These are phyloP conservation scores for Agriopis aurantiaria DNA, from an alignment of 2,888 invertebrate genomes.

Conservation along the genomic window DNA sequence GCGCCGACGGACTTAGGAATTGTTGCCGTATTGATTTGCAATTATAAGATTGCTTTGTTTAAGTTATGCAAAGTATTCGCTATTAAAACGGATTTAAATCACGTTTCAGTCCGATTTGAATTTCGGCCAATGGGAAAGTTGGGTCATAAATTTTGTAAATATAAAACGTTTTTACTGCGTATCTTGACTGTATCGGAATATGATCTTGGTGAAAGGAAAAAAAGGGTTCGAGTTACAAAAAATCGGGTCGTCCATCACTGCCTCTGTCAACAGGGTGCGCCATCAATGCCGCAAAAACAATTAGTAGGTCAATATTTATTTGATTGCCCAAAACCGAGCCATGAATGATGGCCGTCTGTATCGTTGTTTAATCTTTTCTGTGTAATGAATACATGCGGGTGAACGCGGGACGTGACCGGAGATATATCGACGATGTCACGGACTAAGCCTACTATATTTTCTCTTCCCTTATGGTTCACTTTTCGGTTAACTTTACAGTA, in stretches of 20 bases:
- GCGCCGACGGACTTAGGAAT: slow-evolving; percentile 59
- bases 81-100: slow-evolving; percentile 62
- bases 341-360: slow-evolving; percentile 69
- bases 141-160: slow-evolving; percentile 51
- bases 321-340: slow-evolving; percentile 71
- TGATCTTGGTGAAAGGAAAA: slow-evolving; percentile 61
- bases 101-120: slow-evolving; percentile 56
- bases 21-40: slow-evolving; percentile 70
- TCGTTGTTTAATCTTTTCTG: slow-evolving; percentile 50
- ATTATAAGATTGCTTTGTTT: slow-evolving; percentile 68
- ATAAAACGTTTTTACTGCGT: slow-evolving; percentile 50
- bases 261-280: slow-evolving; percentile 78
- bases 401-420: slow-evolving; percentile 49
- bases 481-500: background rate
- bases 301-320: slow-evolving; percentile 85
- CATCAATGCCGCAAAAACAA: slow-evolving; percentile 83
- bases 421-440: slow-evolving; percentile 20
- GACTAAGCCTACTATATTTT: too few species aligned
- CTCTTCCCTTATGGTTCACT: background rate
- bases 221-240: slow-evolving; percentile 75
- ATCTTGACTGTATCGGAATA: slow-evolving; percentile 62
- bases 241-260: slow-evolving; percentile 77
- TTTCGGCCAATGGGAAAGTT: slow-evolving; percentile 54
- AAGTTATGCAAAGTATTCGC: slow-evolving; percentile 69
- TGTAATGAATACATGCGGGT: slow-evolving; percentile 51